Evolutionary conservation across 2,113 vertebrate genomes (phyloP).

Genomic region (Otis tarda): DNA sequence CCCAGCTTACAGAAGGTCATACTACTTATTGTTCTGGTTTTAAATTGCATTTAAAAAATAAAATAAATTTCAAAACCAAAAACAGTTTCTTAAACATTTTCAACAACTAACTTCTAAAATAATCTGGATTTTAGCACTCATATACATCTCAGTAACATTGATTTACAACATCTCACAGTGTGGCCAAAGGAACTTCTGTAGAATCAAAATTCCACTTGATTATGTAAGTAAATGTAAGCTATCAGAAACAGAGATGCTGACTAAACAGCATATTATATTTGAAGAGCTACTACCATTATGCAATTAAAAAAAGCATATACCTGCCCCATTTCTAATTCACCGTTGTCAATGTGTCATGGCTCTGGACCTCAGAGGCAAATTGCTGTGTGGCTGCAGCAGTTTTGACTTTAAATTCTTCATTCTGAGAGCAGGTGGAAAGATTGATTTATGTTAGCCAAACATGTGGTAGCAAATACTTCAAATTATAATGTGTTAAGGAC

Average conservation of each 20-base stretch:
- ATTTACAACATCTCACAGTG: not conserved
- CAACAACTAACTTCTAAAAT: not conserved
- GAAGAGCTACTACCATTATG: not conserved
- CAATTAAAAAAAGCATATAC: not conserved
- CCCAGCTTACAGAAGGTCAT: accelerated
- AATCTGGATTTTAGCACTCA: not conserved
- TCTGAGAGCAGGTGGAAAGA: not conserved
- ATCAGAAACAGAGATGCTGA: not conserved
- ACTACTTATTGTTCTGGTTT: accelerated
- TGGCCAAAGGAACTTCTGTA: not conserved
- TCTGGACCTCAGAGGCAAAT: not conserved
- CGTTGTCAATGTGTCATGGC: not conserved
- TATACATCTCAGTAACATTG: not conserved
- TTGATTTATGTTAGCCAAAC: not conserved
- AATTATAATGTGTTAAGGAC: not conserved
- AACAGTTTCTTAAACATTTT: not conserved
- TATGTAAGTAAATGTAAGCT: not conserved
- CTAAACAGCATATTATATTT: not conserved
- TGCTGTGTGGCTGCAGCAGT: not conserved
- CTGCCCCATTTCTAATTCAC: not conserved
- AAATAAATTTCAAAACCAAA: not conserved
- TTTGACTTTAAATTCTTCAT: not conserved
- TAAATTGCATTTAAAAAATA: not conserved
- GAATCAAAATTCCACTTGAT: not conserved
- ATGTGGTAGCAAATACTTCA: not conserved